Conservation (phyloP, 2,797 vertebrate species). For the Danio aesculapii region DNA sequence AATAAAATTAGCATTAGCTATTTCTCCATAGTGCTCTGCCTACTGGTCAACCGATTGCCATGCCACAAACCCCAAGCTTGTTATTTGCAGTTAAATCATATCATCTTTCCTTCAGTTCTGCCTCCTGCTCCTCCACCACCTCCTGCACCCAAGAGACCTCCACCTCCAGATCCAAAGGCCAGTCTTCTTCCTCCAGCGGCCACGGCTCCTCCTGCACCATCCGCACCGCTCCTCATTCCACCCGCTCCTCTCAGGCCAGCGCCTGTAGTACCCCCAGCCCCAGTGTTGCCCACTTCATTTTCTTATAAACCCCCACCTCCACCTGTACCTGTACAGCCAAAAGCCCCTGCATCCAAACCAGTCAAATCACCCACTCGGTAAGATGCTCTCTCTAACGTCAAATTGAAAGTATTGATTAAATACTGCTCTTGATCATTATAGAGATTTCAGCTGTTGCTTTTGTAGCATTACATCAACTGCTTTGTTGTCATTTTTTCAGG, state of each 20-base stretch:
- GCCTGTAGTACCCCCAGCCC: constrained; percentile 36
- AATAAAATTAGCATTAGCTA: too few relatives aligned
- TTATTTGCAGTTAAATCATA: not conserved
- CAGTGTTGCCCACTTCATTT: constrained; percentile 48
- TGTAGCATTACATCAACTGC: not conserved
- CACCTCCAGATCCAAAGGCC: constrained; percentile 77
- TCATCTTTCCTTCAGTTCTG: constrained; percentile 61
- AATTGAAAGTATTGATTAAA: not conserved
- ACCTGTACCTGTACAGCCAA: constrained; percentile 37
- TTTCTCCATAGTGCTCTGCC: not conserved
- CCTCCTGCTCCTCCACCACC: constrained; percentile 69
- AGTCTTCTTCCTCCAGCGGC: not conserved
- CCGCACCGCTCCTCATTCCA: constrained; percentile 5
- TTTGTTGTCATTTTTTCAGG: constrained; percentile 22
- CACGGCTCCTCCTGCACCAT: constrained; percentile 27
- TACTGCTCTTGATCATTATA: not conserved
- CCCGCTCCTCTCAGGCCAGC: constrained; percentile 56
- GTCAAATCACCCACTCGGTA: constrained; percentile 54
- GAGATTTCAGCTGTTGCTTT: not conserved
- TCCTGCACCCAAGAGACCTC: constrained; percentile 80
- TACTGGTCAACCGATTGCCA: not conserved
- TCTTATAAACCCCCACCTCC: constrained; percentile 44
- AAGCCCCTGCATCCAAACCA: constrained; percentile 74
- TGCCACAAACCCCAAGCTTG: not conserved
- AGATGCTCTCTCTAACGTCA: not conserved